Evolutionary conservation across 1,140 invertebrate genomes (phyloP), one percentile per base, ranked within the genome.

Genomic region (Parasteatoda tepidariorum): DNA sequence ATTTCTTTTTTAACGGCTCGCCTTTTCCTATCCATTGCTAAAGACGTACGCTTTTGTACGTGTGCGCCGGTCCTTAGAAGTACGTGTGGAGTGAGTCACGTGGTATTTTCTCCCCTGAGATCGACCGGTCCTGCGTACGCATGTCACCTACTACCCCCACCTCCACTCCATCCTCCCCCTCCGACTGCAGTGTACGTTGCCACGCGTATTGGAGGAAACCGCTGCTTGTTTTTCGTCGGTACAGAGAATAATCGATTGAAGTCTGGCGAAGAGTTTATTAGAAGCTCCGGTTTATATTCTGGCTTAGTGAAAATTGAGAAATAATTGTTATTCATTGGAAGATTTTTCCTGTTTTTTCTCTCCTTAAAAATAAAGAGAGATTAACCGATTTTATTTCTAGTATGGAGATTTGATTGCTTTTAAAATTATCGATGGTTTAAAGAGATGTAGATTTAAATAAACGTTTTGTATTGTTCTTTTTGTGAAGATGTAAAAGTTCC

Each of bases 41-140:
- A 22, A n/a, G n/a, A 41, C 22, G 48, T 28, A n/a, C 73, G 34
- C 24, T 7, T n/a, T 9, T 13, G 59, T 76, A 76, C 73, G 59
- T 55, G 24, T 76, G 73, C 59, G 73, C 73, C 26, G 55, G 18
- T 18, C 30, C 41, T 18, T 22, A 48, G 18, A 48, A 24, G 66
- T 68, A 68, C 66, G n/a, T 28, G n/a, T 13, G 11, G 31, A 28
- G 33, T 7, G 3, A 2, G 71, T 74, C 71, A 74, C 71, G 55
- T 74, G 71, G 7, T 31, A 48, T 28, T n/a, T 48, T 22, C n/a
- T 55, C 18, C 34, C 71, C 54, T 24, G 66, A 48, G 30, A 33
- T 30, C 30, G 30, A 30, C 54, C 54, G 26, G 28, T 26, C 28
- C 71, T 74, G 71, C 71, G 71, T 74, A 74, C 71, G 71, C 71